A percentile compares a stretch with the other conserved stretches of the same genome.
phyloP scores from a whole-genome alignment of 2,797 vertebrate species.

The Anguilla pacifica region DNA sequence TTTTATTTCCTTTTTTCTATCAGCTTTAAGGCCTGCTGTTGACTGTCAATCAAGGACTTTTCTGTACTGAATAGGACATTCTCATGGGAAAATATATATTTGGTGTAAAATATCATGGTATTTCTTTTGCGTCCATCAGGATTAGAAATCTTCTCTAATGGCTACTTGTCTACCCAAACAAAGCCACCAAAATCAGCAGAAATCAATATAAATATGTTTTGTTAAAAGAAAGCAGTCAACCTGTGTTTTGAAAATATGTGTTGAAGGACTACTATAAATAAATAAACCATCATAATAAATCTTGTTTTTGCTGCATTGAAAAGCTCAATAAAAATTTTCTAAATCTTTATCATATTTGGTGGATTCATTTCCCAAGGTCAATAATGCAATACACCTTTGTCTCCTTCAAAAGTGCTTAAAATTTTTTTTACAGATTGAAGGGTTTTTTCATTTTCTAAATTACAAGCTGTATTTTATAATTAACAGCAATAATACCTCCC shows the following conservation, averaged over 20 bases:
- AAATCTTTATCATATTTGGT: not conserved
- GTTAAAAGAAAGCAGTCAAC: not conserved
- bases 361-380: not conserved
- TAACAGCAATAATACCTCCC: not conserved
- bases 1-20: not conserved
- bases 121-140: not conserved
- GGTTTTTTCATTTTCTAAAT: not conserved
- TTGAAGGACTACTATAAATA: not conserved
- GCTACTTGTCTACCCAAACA: not conserved
- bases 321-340: not conserved
- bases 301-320: not conserved
- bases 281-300: not conserved
- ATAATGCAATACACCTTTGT: not conserved
- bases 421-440: no score
- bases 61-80: not conserved
- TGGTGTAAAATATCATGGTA: conserved; percentile 2
- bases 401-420: not conserved
- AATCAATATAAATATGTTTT: not conserved
- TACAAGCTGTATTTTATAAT: not conserved
- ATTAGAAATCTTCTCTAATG: not conserved
- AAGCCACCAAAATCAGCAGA: not conserved
- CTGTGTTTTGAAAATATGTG: not conserved
- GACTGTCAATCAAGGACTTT: not conserved
- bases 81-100: conserved; percentile 15
- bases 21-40: not conserved